Conservation (phyloP, 2,888 invertebrate genomes). For the Copidosoma aretas region DNA sequence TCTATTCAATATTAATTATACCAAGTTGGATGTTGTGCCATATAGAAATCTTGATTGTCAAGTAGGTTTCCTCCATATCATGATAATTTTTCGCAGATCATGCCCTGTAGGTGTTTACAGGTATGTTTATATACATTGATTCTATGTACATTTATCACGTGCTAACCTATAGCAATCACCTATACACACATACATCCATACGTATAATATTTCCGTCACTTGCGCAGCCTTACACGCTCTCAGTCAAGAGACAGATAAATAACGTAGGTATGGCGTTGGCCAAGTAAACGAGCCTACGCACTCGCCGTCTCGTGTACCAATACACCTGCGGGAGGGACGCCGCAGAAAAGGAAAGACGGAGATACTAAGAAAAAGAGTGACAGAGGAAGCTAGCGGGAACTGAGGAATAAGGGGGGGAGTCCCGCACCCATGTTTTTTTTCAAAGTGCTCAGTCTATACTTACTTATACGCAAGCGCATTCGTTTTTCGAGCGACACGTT, state of each 20-base stretch:
- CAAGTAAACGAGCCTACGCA: slow-evolving; percentile 60
- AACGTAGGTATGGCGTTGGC: slow-evolving; percentile 59
- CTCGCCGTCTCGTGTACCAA: slow-evolving; percentile 36
- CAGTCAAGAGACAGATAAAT: slow-evolving; percentile 60
- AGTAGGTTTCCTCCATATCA: too few species aligned
- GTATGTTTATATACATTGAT: too few species aligned
- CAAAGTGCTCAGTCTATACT: too few species aligned
- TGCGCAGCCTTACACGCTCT: slow-evolving; percentile 56
- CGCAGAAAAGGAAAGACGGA: neutral
- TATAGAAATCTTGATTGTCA: too few species aligned
- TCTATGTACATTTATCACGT: too few species aligned
- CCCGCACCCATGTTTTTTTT: too few species aligned
- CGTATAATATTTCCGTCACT: slow-evolving; percentile 49
- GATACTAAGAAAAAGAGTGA: slow-evolving; percentile 9
- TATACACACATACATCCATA: neutral
- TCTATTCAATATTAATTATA: too few species aligned
- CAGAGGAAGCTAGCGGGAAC: slow-evolving; percentile 17
- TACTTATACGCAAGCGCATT: too few species aligned
- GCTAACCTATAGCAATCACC: neutral
- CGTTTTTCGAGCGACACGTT: too few species aligned
- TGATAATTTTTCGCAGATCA: too few species aligned
- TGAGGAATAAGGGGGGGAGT: neutral
- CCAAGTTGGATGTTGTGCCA: too few species aligned
- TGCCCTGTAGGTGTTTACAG: too few species aligned
- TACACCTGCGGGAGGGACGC: slow-evolving; percentile 19